Conservation (phyloP, 2,113 vertebrate genomes). For the Sisor rabdophorus region DNA sequence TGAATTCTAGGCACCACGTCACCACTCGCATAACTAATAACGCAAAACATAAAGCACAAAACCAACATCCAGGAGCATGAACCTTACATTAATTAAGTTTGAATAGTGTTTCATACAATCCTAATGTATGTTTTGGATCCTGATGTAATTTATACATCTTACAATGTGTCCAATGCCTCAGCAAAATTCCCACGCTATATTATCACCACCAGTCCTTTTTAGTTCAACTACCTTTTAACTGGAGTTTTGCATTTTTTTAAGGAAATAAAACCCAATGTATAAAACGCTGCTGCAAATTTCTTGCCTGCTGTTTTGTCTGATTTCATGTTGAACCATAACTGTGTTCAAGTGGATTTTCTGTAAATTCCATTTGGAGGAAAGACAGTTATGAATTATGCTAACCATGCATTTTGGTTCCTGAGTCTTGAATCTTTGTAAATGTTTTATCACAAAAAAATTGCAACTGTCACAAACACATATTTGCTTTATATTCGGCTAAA, state of each 20-base stretch:
- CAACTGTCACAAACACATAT: slow-evolving; percentile 40
- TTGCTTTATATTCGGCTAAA: not conserved
- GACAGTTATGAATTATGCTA: slow-evolving; percentile 38
- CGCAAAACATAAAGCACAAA: too few species aligned
- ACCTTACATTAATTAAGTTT: not conserved
- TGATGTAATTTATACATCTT: not conserved
- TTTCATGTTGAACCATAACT: slow-evolving; percentile 23
- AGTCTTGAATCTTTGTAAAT: slow-evolving; percentile 59
- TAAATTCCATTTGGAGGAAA: slow-evolving; percentile 34
- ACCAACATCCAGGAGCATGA: too few species aligned
- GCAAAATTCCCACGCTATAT: not conserved
- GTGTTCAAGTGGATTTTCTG: slow-evolving; percentile 38
- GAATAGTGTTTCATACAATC: not conserved
- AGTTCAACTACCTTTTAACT: slow-evolving; percentile 56
- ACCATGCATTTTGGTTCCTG: slow-evolving; percentile 40
- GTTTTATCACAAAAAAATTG: slow-evolving; percentile 62
- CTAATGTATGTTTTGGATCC: too few species aligned
- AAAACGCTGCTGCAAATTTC: slow-evolving; percentile 52
- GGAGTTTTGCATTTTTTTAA: slow-evolving; percentile 11
- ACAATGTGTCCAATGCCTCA: not conserved
- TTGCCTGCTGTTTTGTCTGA: slow-evolving; percentile 3
- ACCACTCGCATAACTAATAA: too few species aligned
- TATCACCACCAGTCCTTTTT: slow-evolving; percentile 9
- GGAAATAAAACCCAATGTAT: slow-evolving; percentile 12
- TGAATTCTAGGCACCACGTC: too few species aligned